A percentile compares a stretch with the other conserved stretches of the same genome.
Conservation (phyloP, 1,140 invertebrate species). For the Hylaeus volcanicus region DNA sequence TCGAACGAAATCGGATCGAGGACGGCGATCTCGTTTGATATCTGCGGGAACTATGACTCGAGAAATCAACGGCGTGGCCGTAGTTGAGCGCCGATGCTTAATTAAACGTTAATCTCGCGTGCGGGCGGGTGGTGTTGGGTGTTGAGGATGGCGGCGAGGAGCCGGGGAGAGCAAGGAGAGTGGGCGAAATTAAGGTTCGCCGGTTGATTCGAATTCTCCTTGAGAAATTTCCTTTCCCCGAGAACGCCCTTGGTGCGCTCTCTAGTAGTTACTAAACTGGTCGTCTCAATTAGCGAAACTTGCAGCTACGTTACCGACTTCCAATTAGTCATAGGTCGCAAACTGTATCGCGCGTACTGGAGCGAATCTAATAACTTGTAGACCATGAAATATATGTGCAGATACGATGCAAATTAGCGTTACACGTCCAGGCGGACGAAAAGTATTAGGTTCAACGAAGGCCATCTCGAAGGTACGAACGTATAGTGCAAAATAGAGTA, state of each 20-base stretch:
- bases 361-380: constrained; percentile 54
- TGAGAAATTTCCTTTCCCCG: constrained; percentile 48
- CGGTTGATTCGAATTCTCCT: constrained; percentile 53
- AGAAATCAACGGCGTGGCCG: constrained; percentile 25
- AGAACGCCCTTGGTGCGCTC: constrained; percentile 46
- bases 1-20: constrained; percentile 17
- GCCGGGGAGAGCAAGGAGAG: constrained; percentile 30
- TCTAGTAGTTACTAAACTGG: constrained; percentile 57
- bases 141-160: neutral
- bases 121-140: neutral
- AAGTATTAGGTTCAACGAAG: neutral
- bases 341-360: constrained; percentile 55
- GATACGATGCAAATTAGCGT: constrained; percentile 49
- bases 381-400: constrained; percentile 49
- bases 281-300: constrained; percentile 59
- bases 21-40: constrained; percentile 29
- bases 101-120: constrained; percentile 49
- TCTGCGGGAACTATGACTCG: constrained; percentile 34
- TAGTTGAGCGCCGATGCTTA: constrained; percentile 41
- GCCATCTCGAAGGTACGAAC: neutral
- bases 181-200: constrained; percentile 41
- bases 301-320: constrained; percentile 55
- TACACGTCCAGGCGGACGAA: constrained; percentile 15
- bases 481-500: too few species aligned
- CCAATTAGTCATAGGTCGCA: constrained; percentile 61